Conservation (phyloP, 2,888 invertebrate genomes). For the Blera fallax region DNA sequence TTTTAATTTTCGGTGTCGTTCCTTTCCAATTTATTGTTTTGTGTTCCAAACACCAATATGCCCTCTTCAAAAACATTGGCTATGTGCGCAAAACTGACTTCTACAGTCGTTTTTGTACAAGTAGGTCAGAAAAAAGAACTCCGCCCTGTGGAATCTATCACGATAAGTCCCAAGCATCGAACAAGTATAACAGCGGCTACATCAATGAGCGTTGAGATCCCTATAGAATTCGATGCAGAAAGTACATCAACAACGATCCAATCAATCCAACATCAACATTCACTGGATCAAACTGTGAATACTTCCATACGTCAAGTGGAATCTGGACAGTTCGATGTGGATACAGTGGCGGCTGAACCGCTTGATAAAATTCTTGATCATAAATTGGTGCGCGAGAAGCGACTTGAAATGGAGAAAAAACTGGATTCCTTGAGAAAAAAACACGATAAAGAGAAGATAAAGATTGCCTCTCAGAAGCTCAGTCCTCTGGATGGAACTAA, state of each 20-base stretch:
- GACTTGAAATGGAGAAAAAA: conserved; percentile 92
- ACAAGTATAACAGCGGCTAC: conserved; percentile 79
- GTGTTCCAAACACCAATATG: conserved; percentile 73
- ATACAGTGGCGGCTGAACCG: conserved; percentile 87
- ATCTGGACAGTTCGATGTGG: conserved; percentile 79
- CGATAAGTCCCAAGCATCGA: conserved; percentile 83
- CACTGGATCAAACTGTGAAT: conserved; percentile 79
- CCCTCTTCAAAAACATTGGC: conserved; percentile 41
- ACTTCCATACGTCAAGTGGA: conserved; percentile 80
- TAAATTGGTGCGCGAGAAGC: conserved; percentile 92
- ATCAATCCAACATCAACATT: conserved; percentile 80
- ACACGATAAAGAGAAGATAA: conserved; percentile 89
- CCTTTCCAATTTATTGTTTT: conserved; percentile 76
- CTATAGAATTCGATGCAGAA: conserved; percentile 75
- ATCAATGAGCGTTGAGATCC: conserved; percentile 77
- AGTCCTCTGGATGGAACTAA: conserved; percentile 84
- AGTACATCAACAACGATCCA: conserved; percentile 76
- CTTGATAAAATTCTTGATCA: conserved; percentile 90
- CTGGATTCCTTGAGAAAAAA: conserved; percentile 91
- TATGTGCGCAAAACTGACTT: conserved; percentile 60
- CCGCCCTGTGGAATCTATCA: conserved; percentile 79
- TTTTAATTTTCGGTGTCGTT: conserved; percentile 74
- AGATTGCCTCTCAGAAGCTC: conserved; percentile 84
- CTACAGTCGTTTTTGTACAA: conserved; percentile 81
- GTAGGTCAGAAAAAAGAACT: conserved; percentile 82